phyloP scores from a whole-genome alignment of 2,797 vertebrate species.

The Schizopygopsis malacanthus region DNA sequence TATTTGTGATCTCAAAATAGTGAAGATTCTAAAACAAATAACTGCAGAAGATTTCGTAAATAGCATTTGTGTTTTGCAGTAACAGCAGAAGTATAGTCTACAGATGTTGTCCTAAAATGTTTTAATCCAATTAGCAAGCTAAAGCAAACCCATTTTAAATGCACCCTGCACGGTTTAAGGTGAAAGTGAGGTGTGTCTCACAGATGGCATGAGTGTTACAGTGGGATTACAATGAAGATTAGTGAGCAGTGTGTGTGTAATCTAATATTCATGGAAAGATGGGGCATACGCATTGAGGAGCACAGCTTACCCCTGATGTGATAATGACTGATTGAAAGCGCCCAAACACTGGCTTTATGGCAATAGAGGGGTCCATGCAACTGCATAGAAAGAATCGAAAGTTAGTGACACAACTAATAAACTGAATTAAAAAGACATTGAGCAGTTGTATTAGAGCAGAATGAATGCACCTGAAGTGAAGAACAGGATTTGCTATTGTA shows the following conservation, averaged over 20 bases:
- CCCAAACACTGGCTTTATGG: constrained; percentile 93
- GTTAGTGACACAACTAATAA: not conserved
- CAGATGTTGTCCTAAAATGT: not conserved
- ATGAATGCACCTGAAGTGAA: constrained; percentile 89
- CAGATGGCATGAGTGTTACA: constrained; percentile 36
- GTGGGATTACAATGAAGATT: constrained; percentile 41
- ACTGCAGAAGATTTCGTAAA: not conserved
- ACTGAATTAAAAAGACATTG: not conserved
- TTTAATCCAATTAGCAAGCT: not conserved
- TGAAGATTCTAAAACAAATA: not conserved
- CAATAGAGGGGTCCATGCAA: constrained; percentile 93
- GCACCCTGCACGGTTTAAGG: not conserved
- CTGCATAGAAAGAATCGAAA: constrained; percentile 66
- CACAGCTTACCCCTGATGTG: constrained; percentile 86
- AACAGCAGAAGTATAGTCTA: not conserved
- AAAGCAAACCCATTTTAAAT: not conserved
- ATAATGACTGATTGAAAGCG: constrained; percentile 93
- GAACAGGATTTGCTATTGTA: constrained; percentile 88
- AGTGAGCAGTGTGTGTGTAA: constrained; percentile 31
- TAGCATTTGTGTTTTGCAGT: not conserved
- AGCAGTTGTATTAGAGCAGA: not conserved
- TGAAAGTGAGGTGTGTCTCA: constrained; percentile 5
- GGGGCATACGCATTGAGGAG: not conserved
- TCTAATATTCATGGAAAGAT: constrained; percentile 38
- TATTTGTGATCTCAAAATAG: not conserved